A percentile compares a stretch with the other conserved stretches of the same genome.
phyloP scores from a whole-genome alignment of 2,797 vertebrate genomes.

The Mormyrops attenuatus region DNA sequence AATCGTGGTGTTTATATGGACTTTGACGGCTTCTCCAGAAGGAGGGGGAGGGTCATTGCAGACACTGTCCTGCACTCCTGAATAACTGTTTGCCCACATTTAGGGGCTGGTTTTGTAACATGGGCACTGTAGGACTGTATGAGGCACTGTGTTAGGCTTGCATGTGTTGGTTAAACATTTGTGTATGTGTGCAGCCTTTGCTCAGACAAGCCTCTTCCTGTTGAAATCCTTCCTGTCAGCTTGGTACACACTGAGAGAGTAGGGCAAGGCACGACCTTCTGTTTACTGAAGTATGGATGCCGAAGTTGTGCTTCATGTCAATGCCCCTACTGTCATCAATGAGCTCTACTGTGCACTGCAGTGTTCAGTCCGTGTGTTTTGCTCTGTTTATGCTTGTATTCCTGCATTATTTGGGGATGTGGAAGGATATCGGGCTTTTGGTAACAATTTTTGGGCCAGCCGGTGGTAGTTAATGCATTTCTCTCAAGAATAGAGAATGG shows the following conservation, averaged over 20 bases:
- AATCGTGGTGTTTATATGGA: neutral
- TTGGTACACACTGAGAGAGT: constrained; percentile 58
- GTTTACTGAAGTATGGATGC: constrained; percentile 64
- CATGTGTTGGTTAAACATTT: constrained; percentile 68
- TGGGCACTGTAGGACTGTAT: constrained; percentile 30
- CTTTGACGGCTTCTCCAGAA: neutral
- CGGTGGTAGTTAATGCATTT: neutral
- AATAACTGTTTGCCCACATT: neutral
- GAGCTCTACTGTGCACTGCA: constrained; percentile 21
- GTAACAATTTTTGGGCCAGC: neutral
- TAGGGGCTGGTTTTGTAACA: neutral
- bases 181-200: constrained; percentile 58
- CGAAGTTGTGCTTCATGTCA: constrained; percentile 63
- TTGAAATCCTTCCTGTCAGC: constrained; percentile 52
- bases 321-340: constrained; percentile 55
- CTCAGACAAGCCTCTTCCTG: constrained; percentile 62
- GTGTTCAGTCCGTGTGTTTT: neutral
- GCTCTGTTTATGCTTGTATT: neutral
- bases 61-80: neutral
- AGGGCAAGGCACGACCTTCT: constrained; percentile 60
- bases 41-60: neutral
- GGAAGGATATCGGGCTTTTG: neutral
- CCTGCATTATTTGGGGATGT: neutral
- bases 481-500: neutral
- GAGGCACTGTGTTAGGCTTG: constrained; percentile 55